Conservation (phyloP, 2,113 vertebrate genomes). For the Oncorhynchus tshawytscha region DNA sequence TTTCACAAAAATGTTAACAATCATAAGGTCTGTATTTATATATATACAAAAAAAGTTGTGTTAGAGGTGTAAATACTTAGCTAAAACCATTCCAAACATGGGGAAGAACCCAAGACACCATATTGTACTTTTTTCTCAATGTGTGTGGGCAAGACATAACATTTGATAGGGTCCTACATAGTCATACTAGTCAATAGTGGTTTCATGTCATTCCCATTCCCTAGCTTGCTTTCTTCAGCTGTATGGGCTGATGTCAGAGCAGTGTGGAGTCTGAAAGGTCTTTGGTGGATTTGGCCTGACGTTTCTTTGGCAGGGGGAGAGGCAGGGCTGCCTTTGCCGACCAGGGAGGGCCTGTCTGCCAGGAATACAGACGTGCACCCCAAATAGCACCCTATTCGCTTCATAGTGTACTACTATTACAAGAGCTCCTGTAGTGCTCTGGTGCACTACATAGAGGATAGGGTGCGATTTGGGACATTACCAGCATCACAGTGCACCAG, state of each 20-base stretch:
- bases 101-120: too few relatives aligned
- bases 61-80: too few relatives aligned
- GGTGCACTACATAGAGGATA: not conserved
- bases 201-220: not conserved
- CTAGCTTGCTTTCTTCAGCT: too few relatives aligned
- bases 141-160: too few relatives aligned
- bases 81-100: too few relatives aligned
- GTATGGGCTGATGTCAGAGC: not conserved
- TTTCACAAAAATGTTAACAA: not conserved
- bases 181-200: not conserved
- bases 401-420: slow-evolving; percentile 13
- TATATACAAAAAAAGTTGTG: too few relatives aligned
- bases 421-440: too few relatives aligned
- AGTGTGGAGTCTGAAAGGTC: not conserved
- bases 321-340: not conserved
- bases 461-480: slow-evolving; percentile 12
- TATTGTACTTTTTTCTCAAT: too few relatives aligned
- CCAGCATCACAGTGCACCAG: slow-evolving; percentile 3
- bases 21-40: too few relatives aligned
- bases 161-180: too few relatives aligned
- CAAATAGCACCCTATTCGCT: too few relatives aligned
- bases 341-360: slow-evolving; percentile 35
- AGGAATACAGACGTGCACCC: not conserved
- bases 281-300: slow-evolving; percentile 42
- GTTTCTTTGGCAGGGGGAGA: slow-evolving; percentile 56